Evolutionary conservation across 2,888 invertebrate species (phyloP), one percentile per base, ranked within the genome.

Genomic region (Saturnia japonica): DNA sequence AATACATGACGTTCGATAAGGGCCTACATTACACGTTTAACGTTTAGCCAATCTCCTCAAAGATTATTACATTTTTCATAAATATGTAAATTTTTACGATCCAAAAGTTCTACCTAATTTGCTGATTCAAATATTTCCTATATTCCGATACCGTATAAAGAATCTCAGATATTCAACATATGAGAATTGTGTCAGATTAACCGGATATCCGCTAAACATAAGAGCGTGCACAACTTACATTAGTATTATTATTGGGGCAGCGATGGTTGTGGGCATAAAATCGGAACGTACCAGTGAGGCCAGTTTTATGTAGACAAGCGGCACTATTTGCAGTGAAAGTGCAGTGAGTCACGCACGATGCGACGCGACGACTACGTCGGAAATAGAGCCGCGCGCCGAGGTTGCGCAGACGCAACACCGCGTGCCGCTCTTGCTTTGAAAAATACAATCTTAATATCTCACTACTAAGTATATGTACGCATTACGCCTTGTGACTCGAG

Each of bases 311-410:
- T 80, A 87, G 87, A 87, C 87, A 80, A 82, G 79, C 81, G 78
- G 79, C 54, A 70, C n/a, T 85, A 86, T 89, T 87, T 88, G 87
- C 83, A 89, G 90, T 89, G 90, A 90, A 91, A 91, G 90, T 89
- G 88, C 87, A 89, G 78, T 90, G 91, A 91, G 87, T 91, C 89
- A 90, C 81, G 81, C 82, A 77, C 77, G 69, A 73, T 47, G 70
- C 66, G 57, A 60, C 57, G 25, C 16, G 45, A 28, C 68, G 69
- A 72, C 57, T 11, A 12, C 74, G 82, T 84, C 85, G 80, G 85
- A 90, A 91, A 89, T 90, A 90, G 88, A 87, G 84, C 75, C 81
- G 82, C 83, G 83, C 87, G 84, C 75, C 81, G 82, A 82, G 83
- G 73, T 73, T 73, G 78, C 77, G 74, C 72, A 69, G 68, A 62